Evolutionary conservation across 2,113 vertebrate species (phyloP).

Genomic region (human (Homo sapiens)): DNA sequence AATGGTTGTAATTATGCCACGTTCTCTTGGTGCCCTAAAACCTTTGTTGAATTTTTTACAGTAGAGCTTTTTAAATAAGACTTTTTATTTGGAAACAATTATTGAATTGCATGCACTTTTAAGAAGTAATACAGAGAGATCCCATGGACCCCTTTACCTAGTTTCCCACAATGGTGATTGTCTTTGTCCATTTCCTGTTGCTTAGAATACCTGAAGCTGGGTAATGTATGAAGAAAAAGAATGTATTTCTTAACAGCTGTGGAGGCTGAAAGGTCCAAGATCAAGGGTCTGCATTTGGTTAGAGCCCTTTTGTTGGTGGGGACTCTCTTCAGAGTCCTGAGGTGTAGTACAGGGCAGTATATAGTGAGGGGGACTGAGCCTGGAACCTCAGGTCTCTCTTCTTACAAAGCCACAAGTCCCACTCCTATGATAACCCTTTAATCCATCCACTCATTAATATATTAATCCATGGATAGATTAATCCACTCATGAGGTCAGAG

Average conservation of each 20-base stretch:
- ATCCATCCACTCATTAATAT: neutral
- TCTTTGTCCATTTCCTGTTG: neutral
- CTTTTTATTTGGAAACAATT: neutral
- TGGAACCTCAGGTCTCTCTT: neutral
- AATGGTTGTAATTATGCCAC: accelerated
- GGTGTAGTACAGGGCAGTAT: neutral
- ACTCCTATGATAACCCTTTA: neutral
- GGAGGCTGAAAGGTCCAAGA: neutral
- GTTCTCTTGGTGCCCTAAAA: neutral
- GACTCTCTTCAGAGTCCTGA: neutral
- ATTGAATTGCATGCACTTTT: neutral
- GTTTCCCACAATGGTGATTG: neutral
- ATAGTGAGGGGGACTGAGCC: neutral
- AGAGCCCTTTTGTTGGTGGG: neutral
- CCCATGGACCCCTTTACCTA: accelerated
- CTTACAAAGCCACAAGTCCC: neutral
- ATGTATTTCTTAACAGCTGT: neutral
- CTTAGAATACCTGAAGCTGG: neutral
- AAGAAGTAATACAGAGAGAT: neutral
- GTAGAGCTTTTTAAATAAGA: neutral
- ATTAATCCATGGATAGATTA: neutral
- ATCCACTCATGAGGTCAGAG: neutral
- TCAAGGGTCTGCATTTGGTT: neutral
- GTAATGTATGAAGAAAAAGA: neutral
- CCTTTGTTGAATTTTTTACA: neutral